Evolutionary conservation across 2,797 vertebrate genomes (phyloP).

Genomic region (Mormyrus proboscirostris): DNA sequence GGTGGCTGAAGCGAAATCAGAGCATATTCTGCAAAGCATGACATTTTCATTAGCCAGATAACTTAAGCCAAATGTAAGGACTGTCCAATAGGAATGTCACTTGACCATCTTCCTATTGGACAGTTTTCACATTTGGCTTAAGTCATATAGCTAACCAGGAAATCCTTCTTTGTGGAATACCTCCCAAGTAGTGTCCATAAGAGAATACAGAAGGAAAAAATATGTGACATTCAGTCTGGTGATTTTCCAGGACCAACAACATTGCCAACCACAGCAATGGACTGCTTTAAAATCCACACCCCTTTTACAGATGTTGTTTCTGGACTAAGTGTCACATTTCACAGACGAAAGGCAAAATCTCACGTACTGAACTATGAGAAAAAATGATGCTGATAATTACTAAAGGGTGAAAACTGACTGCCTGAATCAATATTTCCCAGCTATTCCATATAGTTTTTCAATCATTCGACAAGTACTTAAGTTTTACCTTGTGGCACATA

Average conservation of each 20-base stretch:
- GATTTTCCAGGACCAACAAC: background rate
- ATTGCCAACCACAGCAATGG: background rate
- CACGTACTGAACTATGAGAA: background rate
- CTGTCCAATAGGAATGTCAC: background rate
- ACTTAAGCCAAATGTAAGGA: background rate
- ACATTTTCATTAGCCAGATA: background rate
- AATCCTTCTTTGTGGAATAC: background rate
- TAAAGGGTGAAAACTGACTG: background rate
- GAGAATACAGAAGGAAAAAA: background rate
- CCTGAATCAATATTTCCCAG: background rate
- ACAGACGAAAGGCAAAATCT: background rate
- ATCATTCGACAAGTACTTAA: background rate
- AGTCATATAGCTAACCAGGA: background rate
- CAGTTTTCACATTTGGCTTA: background rate
- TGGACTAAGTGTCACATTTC: background rate
- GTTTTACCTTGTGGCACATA: constrained; percentile 93
- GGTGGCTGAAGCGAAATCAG: background rate
- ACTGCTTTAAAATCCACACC: background rate
- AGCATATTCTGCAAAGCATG: background rate
- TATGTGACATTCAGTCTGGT: background rate
- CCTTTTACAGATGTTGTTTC: background rate
- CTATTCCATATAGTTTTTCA: background rate
- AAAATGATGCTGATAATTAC: background rate
- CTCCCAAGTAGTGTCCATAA: background rate
- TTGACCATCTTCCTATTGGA: background rate